A percentile compares a stretch with the other conserved stretches of the same genome.
Conservation (phyloP, 2,888 invertebrate genomes). For the Nephrotoma flavescens region DNA sequence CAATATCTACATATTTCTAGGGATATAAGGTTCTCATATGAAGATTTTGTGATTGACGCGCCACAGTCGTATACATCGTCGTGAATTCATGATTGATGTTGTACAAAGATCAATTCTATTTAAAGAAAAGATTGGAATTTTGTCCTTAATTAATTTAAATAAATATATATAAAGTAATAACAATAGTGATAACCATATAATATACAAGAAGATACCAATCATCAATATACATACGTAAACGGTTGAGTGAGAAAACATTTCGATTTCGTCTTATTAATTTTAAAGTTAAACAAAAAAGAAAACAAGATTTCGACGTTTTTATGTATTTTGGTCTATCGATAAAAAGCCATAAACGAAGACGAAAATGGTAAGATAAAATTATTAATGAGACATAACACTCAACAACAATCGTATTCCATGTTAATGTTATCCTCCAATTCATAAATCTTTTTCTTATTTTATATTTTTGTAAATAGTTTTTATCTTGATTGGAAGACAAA, state of each 20-base stretch:
- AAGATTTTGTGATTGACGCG: neutral
- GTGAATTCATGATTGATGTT: neutral
- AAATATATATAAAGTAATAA: neutral
- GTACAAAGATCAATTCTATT: neutral
- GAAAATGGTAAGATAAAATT: neutral
- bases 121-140: neutral
- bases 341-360: neutral
- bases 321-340: neutral
- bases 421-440: neutral
- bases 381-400: neutral
- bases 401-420: neutral
- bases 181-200: neutral
- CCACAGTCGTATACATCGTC: neutral
- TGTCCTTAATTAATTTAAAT: neutral
- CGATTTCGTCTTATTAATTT: neutral
- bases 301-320: neutral
- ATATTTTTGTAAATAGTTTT: neutral
- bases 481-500: neutral
- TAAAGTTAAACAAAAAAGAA: neutral
- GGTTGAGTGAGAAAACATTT: neutral
- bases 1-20: neutral
- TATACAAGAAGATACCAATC: neutral
- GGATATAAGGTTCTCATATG: neutral
- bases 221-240: neutral
- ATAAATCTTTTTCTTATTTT: neutral